A percentile compares a stretch with the other conserved stretches of the same genome.
phyloP scores from a whole-genome alignment of 2,797 vertebrate species.

The Pogoniulus pusillus region DNA sequence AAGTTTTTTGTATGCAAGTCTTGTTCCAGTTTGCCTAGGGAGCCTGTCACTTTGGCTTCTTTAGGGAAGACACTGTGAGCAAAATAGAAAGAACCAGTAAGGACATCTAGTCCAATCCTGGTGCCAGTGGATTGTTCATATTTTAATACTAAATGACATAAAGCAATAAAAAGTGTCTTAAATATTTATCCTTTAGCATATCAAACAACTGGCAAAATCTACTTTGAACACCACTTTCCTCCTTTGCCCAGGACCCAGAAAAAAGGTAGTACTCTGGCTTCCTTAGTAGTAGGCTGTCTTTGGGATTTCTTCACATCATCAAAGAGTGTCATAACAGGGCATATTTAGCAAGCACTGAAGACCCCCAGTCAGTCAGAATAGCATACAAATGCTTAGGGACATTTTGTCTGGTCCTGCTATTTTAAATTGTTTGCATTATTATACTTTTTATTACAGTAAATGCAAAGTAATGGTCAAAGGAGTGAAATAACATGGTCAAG shows the following conservation, averaged over 20 bases:
- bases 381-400: background rate
- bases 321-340: background rate
- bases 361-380: background rate
- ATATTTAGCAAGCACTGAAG: background rate
- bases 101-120: background rate
- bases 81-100: constrained; percentile 3
- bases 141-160: constrained; percentile 15
- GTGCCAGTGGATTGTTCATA: background rate
- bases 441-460: background rate
- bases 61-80: background rate
- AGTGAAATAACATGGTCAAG: background rate
- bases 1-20: background rate
- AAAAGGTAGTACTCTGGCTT: background rate
- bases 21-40: constrained; percentile 1
- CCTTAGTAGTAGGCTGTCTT: background rate
- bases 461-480: background rate
- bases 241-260: background rate
- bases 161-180: constrained; percentile 19
- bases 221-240: background rate
- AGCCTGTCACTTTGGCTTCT: constrained; percentile 21
- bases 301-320: background rate
- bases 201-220: background rate
- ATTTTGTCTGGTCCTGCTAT: background rate
- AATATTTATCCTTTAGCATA: constrained; percentile 5
- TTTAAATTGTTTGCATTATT: background rate